Conservation (phyloP, 1,140 invertebrate species). For the Bradynema listronoti region DNA sequence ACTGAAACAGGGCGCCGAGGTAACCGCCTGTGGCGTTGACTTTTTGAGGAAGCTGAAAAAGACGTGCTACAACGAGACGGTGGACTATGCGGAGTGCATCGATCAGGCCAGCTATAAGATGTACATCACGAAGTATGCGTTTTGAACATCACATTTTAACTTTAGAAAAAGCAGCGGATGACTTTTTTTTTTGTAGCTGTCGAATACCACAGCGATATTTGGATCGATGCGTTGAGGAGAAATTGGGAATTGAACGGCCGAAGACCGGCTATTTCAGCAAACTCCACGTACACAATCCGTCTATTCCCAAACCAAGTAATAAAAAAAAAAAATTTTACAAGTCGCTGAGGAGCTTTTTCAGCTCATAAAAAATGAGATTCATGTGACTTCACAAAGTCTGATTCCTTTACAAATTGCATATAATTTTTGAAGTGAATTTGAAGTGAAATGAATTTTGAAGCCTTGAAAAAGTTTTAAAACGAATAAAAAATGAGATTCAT, state of each 20-base stretch:
- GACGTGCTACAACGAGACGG: slow-evolving; percentile 74
- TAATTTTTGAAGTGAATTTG: slow-evolving; percentile 13
- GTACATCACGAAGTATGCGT: slow-evolving; percentile 63
- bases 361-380: no score
- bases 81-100: slow-evolving; percentile 75
- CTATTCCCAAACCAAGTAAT: slow-evolving; percentile 64
- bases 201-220: slow-evolving; percentile 75
- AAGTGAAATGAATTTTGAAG: slow-evolving; percentile 4
- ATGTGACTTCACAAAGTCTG: no score
- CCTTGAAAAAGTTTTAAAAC: neutral
- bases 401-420: neutral
- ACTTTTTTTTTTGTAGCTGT: slow-evolving; percentile 70
- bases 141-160: neutral
- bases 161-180: no score
- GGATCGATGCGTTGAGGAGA: slow-evolving; percentile 79
- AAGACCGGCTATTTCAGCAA: slow-evolving; percentile 72
- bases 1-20: slow-evolving; percentile 78
- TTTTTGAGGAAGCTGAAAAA: slow-evolving; percentile 83
- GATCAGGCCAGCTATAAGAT: slow-evolving; percentile 70
- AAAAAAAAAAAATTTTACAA: slow-evolving; percentile 6
- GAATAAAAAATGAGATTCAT: no score
- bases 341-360: neutral
- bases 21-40: slow-evolving; percentile 80
- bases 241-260: slow-evolving; percentile 74
- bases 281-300: slow-evolving; percentile 70